Evolutionary conservation across 37 sponge, comb jelly and placozoan species (phyloP), one percentile per base, ranked within the genome.

Genomic region (Haliclona indistincta): DNA sequence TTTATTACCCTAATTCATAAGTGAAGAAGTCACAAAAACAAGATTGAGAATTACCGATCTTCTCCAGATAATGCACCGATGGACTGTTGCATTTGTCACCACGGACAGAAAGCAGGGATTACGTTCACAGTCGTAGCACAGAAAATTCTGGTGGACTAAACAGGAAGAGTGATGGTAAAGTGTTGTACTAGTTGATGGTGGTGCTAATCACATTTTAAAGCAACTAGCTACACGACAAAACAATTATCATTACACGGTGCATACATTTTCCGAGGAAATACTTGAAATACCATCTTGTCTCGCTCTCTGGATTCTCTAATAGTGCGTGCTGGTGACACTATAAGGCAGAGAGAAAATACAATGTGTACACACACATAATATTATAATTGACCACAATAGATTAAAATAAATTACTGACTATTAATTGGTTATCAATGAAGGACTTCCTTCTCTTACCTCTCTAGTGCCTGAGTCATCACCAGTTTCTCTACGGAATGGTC

Each of bases 201-300:
- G n/a, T n/a, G n/a, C n/a, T n/a, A n/a, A n/a, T n/a, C n/a, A n/a
- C n/a, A n/a, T n/a, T n/a, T n/a, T n/a, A n/a, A n/a, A n/a, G n/a
- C n/a, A n/a, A n/a, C n/a, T n/a, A n/a, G n/a, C n/a, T n/a, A n/a
- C n/a, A n/a, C n/a, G n/a, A n/a, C n/a, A n/a, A n/a, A n/a, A n/a
- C n/a, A n/a, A n/a, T n/a, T n/a, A n/a, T n/a, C n/a, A n/a, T n/a
- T n/a, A n/a, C n/a, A n/a, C n/a, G n/a, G n/a, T n/a, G n/a, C 71
- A 49, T 38, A 93, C 94, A 83, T 82, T 85, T 91, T 30, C 93
- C 93, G 8, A 95, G 74, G 68, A 95, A 95, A 51, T 91, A 92
- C 43, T 92, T 95, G 93, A 95, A 95, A 84, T 95, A 95, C 96
- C 96, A 95, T 78, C 96, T 69, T 22, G 89, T 88, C 43, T 92